A percentile compares a stretch with the other conserved stretches of the same genome.
Conservation (phyloP, 1,140 invertebrate genomes). For the Paraescarpia echinospica region DNA sequence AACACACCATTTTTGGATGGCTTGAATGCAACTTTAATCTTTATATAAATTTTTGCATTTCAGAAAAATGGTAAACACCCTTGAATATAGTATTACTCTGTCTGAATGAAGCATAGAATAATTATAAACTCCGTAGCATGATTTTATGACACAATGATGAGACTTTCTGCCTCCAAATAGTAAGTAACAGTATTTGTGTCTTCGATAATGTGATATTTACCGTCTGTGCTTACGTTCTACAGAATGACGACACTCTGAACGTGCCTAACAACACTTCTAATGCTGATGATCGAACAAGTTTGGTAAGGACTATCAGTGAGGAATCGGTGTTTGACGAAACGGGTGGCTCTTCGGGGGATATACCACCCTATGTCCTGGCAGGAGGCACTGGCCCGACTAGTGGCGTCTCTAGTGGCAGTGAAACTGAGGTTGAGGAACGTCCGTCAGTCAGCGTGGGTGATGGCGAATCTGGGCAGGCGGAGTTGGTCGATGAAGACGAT, state of each 20-base stretch:
- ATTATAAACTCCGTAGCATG: no score
- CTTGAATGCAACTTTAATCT: no score
- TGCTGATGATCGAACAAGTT: not conserved
- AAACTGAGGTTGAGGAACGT: not conserved
- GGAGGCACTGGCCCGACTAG: not conserved
- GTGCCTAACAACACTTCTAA: not conserved
- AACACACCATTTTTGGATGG: no score
- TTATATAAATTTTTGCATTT: no score
- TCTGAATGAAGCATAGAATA: no score
- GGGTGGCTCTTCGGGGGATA: not conserved
- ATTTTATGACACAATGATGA: no score
- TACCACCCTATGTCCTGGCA: not conserved
- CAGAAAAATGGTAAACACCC: no score
- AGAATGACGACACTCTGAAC: not conserved
- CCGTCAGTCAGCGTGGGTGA: not conserved
- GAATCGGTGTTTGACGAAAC: not conserved
- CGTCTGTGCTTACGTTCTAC: not conserved
- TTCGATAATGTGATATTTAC: not conserved
- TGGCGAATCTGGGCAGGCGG: not conserved
- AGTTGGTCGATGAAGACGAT: not conserved
- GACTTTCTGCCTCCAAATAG: no score
- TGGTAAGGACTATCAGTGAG: not conserved
- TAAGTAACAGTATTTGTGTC: not conserved
- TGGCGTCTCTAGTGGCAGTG: not conserved
- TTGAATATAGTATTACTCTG: no score